Base-by-base conservation (phyloP, 1,140 invertebrate genomes). In the Bombus turneri region DNA sequence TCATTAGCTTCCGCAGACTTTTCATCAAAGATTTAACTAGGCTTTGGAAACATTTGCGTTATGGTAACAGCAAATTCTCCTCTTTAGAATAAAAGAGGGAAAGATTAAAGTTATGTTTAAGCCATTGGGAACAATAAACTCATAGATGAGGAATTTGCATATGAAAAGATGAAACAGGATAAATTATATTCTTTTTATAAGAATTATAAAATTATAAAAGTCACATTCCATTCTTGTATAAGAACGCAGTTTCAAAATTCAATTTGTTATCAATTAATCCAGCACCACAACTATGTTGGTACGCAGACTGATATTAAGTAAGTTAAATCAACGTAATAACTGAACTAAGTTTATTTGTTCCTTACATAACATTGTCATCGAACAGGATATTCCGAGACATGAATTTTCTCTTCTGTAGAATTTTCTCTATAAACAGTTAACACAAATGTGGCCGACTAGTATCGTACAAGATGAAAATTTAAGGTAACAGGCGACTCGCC, bases 381-480 rank as follows among this genome's bases (percentile, higher is more conserved):
- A 66, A n/a, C 15, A 31, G 28, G n/a, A 41, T 43, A 73, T 41
- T 81, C 68, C 1, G 37, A 28, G n/a, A 34, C 25, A 43, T 12
- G 31, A 84, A 80, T 62, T 80, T 31, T 41, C 8, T 22, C 64
- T 34, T 68, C 31, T 10, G n/a, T 28, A 13, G 28, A 75, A 37
- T 25, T 34, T 57, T 15, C 13, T 10, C 25, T 69, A 53, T 68
- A 57, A 81, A 74, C 69, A 34, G 76, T 73, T 74, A 74, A 85
- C 78, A 75, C 71, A 79, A 81, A 72, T 62, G 34, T 3, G 12
- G 28, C 41, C 10, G 12, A 22, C 64, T 28, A n/a, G 39, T 66
- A 39, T 69, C 74, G 25, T 13, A 59, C 3, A 1, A 28, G 84
- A 13, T 81, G 78, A 81, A 81, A 85, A 75, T 85, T 81, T 85